Conservation (phyloP, 2,113 vertebrate genomes). For the Chaetodon trifascialis region DNA sequence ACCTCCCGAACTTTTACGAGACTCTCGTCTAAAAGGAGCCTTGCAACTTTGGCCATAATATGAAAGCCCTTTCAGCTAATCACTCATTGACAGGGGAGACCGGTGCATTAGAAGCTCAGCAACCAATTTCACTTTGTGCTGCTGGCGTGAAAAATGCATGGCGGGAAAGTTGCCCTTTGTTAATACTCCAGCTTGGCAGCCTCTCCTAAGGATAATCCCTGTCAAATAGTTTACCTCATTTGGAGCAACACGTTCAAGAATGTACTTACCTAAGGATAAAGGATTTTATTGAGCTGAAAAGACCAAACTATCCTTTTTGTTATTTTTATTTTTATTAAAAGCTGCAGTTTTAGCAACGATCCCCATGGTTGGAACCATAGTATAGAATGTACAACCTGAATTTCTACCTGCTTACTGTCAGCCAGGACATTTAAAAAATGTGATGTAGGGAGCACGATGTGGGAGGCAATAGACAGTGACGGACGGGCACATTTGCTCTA, state of each 20-base stretch:
- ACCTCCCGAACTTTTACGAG: slow-evolving; percentile 84
- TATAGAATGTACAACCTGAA: neutral
- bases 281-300: slow-evolving; percentile 10
- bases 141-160: slow-evolving; percentile 67
- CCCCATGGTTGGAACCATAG: neutral
- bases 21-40: slow-evolving; percentile 76
- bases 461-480: neutral
- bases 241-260: slow-evolving; percentile 32
- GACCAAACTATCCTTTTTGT: neutral
- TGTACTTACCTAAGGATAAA: slow-evolving; percentile 17
- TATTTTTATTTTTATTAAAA: slow-evolving; percentile 12
- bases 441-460: neutral
- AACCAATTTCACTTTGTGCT: slow-evolving; percentile 72
- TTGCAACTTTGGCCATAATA: slow-evolving; percentile 78
- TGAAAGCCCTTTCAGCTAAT: slow-evolving; percentile 79
- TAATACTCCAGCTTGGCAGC: slow-evolving; percentile 48
- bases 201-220: slow-evolving; percentile 50
- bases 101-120: slow-evolving; percentile 69
- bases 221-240: slow-evolving; percentile 57
- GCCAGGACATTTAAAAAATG: neutral
- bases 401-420: neutral
- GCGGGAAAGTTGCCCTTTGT: slow-evolving; percentile 60
- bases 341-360: neutral
- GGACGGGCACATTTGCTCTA: neutral
- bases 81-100: slow-evolving; percentile 68